Base-by-base conservation (phyloP, 2,113 vertebrate genomes). In the Ailurus styani region DNA sequence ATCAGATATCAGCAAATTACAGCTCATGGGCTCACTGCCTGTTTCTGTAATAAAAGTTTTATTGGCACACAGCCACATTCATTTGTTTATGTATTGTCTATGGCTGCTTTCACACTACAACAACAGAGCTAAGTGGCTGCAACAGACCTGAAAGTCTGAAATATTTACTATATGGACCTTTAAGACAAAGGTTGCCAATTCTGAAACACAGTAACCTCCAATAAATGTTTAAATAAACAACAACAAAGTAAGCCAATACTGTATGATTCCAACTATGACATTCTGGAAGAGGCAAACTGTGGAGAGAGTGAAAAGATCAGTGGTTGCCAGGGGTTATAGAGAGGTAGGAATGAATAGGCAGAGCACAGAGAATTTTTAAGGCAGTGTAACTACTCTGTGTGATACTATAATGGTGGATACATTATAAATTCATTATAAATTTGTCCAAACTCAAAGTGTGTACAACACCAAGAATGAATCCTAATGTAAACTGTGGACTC, bases 31-130 rank as follows among this genome's bases (percentile, higher is more conserved):
- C 62, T 54, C 13, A 73, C 17, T 87, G 66, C 57, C 52, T 77
- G 20, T 66, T 73, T 91, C 62, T 64, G 29, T n/a, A 86, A 88
- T 93, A 83, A 91, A 93, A 97, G 83, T 89, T 87, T 91, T 93
- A 93, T 12, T 93, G 82, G 78, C 66, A 88, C 14, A 75, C 52
- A 66, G 82, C 21, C 95, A 78, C 21, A 55, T 66, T 52, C 85
- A 47, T 64, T 64, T 93, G 88, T 82, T 94, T 83, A 79, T 37
- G 17, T 70, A 27, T 31, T 72, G 29, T 70, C 77, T 89, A 3
- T 54, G 87, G 55, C 52, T 75, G 45, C 55, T 86, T 93, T 93
- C 83, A 96, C 21, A 85, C 34, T 11, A 15, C 13, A 75, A 87
- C 29, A 90, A 37, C 78, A 90, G 90, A 96, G 55, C 3, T 70